phyloP scores from a whole-genome alignment of 53 echinoderm and acorn worm genomes.

The Astropecten irregularis region DNA sequence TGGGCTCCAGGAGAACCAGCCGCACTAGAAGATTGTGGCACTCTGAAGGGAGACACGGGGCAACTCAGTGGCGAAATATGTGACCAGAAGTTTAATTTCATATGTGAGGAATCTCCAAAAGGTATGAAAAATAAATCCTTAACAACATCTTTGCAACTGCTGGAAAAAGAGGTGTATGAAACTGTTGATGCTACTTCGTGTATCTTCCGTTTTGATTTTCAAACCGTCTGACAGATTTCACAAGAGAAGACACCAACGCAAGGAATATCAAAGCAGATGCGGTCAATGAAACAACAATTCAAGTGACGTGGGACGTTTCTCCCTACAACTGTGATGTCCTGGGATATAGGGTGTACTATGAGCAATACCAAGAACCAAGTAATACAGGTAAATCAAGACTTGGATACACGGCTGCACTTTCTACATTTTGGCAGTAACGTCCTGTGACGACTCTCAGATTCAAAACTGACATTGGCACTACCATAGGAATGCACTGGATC shows the following conservation, averaged over 20 bases:
- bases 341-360: slow-evolving; percentile 42
- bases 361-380: not conserved
- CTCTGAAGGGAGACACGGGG: slow-evolving; percentile 26
- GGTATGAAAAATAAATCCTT: slow-evolving; percentile 18
- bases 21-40: slow-evolving; percentile 71
- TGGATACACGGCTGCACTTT: too few relatives aligned
- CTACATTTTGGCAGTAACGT: too few relatives aligned
- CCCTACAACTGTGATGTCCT: slow-evolving; percentile 79
- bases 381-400: not conserved
- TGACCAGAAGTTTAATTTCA: slow-evolving; percentile 43
- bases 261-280: slow-evolving; percentile 48
- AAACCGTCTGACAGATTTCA: not conserved
- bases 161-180: not conserved
- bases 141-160: not conserved
- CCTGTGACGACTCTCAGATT: too few relatives aligned
- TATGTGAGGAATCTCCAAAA: slow-evolving; percentile 81
- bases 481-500: too few relatives aligned
- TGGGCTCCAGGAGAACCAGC: slow-evolving; percentile 82
- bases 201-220: not conserved
- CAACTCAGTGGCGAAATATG: slow-evolving; percentile 62
- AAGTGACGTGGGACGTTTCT: slow-evolving; percentile 72
- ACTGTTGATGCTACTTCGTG: not conserved
- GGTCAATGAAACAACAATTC: slow-evolving; percentile 43
- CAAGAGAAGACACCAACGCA: slow-evolving; percentile 32
- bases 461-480: too few relatives aligned